Evolutionary conservation across 2,888 invertebrate genomes (phyloP), one percentile per base, ranked within the genome.

Genomic region (Euspilapteryx auroguttella): DNA sequence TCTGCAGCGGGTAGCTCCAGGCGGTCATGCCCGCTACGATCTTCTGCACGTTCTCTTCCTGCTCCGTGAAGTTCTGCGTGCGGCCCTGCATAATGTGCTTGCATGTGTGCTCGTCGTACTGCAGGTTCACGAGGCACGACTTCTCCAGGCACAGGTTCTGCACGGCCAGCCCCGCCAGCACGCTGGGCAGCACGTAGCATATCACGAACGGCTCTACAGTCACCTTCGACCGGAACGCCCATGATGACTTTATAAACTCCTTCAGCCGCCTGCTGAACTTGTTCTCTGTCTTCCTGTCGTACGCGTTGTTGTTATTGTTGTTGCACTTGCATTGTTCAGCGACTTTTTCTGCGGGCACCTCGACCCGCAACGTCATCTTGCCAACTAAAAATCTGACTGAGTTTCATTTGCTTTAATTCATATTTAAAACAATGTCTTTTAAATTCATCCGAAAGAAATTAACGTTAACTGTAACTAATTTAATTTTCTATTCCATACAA

Each of bases 181-280:
- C 81, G 53, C 81, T 81, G 25, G 85, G 84, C 45, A 85, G 57
- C 25, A 85, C 64, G 44, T 85, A 85, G 45, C 82, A 82, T 29
- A 82, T 68, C 28, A 85, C 64, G 40, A 84, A 80, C 4, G 85
- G 85, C 51, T 85, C 85, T 14, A 85, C 83, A n/a, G 85, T 85
- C 20, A 75, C 41, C 50, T 68, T 65, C 8, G 65, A 53, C 47
- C 59, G 55, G 35, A 68, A 49, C 14, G 54, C 49, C 71, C 75
- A 73, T 36, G 61, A 45, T 35, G 57, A 50, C 47, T 68, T 69
- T 8, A 73, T 45, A 29, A 58, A 59, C 37, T 61, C 47, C 38
- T 73, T 73, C 17, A 69, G 42, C 35, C 64, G 51, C 35, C 50
- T 55, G 40, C 49, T 66, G 15, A 71, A 38, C 45, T 55, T 64